These are phyloP conservation scores for Cotesia vestalis DNA, from an alignment of 1,140 invertebrate genomes.

Conservation along the genomic window DNA sequence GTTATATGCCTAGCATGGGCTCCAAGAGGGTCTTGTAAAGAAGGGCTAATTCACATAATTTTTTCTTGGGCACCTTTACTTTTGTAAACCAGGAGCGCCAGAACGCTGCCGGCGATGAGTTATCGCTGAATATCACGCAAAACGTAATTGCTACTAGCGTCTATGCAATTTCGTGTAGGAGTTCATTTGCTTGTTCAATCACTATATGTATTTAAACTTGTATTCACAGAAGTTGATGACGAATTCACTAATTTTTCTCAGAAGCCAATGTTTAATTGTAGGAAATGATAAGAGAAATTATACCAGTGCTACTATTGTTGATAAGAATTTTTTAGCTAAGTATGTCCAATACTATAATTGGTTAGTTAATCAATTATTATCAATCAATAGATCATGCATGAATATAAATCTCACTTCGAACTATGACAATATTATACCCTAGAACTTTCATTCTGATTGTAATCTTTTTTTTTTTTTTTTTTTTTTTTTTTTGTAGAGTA, in stretches of 20 bases:
- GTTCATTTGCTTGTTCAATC: conserved; percentile 14
- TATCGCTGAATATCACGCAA: conserved; percentile 61
- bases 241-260: conserved; percentile 29
- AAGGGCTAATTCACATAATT: conserved; percentile 20
- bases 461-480: too few relatives aligned
- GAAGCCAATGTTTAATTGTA: conserved; percentile 33
- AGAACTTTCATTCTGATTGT: too few relatives aligned
- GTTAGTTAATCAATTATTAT: too few relatives aligned
- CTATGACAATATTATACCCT: too few relatives aligned
- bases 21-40: conserved; percentile 1
- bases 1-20: not conserved
- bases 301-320: too few relatives aligned
- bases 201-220: conserved; percentile 14
- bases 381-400: too few relatives aligned
- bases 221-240: conserved; percentile 28
- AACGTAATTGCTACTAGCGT: conserved; percentile 60
- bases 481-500: too few relatives aligned
- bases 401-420: too few relatives aligned
- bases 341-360: too few relatives aligned
- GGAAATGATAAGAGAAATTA: too few relatives aligned
- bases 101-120: conserved; percentile 58
- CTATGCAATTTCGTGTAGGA: conserved; percentile 51
- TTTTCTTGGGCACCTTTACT: conserved; percentile 51
- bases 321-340: too few relatives aligned
- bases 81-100: conserved; percentile 54